Evolutionary conservation across 2,797 vertebrate species (phyloP).

Genomic region (Helarctos malayanus): DNA sequence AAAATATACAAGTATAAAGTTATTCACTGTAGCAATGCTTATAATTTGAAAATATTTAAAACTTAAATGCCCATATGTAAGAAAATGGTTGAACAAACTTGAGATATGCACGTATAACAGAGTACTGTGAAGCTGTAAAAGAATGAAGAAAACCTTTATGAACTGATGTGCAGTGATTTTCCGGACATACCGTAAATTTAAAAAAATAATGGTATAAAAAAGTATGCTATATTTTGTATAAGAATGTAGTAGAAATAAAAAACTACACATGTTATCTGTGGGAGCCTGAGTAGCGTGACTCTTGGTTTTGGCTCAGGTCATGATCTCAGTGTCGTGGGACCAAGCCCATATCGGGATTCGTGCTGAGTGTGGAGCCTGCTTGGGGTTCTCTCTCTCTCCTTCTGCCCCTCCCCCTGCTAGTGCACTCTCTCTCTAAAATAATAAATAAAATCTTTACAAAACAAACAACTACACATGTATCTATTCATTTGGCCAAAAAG

Average conservation of each 20-base stretch:
- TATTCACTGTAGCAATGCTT: background rate
- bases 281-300: background rate
- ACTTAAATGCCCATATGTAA: background rate
- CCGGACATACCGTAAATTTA: background rate
- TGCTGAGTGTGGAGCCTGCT: background rate
- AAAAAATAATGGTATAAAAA: constrained; percentile 18
- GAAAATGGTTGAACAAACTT: background rate
- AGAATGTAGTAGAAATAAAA: constrained; percentile 28
- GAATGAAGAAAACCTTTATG: background rate
- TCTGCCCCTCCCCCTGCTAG: background rate
- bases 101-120: background rate
- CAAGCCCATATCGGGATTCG: accelerated
- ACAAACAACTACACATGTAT: background rate
- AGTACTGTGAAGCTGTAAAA: background rate
- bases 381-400: background rate
- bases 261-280: background rate
- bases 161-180: background rate
- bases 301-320: background rate
- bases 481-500: background rate
- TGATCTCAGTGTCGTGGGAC: background rate
- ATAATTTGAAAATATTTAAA: constrained; percentile 20
- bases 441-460: too few relatives aligned
- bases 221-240: background rate
- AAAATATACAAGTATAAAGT: background rate
- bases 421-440: background rate